Conservation (phyloP, 2,797 vertebrate genomes). For the Macrochelys suwanniensis region DNA sequence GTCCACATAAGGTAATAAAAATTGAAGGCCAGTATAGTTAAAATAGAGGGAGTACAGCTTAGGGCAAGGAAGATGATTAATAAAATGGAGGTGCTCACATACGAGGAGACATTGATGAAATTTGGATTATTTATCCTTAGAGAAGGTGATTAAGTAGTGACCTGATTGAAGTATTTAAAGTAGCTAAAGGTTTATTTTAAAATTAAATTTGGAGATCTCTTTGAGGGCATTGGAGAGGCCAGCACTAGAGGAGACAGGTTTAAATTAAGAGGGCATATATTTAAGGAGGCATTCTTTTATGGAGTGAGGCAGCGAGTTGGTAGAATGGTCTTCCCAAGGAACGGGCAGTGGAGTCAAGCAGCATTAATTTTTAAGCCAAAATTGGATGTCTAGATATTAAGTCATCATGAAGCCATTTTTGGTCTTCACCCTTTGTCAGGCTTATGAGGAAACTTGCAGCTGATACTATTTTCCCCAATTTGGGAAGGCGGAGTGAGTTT, state of each 20-base stretch:
- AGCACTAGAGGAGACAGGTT: not conserved
- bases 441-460: not conserved
- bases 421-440: not conserved
- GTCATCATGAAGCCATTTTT: not conserved
- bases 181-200: constrained; percentile 39
- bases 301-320: not conserved
- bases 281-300: not conserved
- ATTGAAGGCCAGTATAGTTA: not conserved
- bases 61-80: constrained; percentile 30
- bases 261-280: not conserved
- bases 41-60: constrained; percentile 25
- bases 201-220: constrained; percentile 25
- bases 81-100: constrained; percentile 24
- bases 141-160: constrained; percentile 31
- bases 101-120: constrained; percentile 35
- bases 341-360: constrained; percentile 1
- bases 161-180: constrained; percentile 30
- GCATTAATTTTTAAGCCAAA: constrained; percentile 15
- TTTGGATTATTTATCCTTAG: constrained; percentile 25
- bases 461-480: not conserved
- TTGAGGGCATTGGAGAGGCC: not conserved
- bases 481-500: not conserved
- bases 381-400: not conserved
- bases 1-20: constrained; percentile 28
- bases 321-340: not conserved